Evolutionary conservation across 2,797 vertebrate genomes (phyloP).

Genomic region (Macrochelys suwanniensis): DNA sequence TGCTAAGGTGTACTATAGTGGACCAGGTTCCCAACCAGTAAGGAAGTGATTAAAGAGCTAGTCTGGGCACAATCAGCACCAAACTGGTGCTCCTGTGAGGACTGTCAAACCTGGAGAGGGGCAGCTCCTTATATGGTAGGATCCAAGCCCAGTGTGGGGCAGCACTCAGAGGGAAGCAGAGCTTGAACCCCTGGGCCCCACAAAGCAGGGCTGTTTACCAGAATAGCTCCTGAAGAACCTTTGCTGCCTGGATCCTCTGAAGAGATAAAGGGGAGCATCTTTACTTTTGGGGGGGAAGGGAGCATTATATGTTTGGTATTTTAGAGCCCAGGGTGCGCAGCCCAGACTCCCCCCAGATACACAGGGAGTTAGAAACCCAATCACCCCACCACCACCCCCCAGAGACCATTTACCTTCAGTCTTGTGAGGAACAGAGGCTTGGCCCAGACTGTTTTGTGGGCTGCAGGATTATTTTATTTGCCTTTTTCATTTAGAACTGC

Average conservation of each 20-base stretch:
- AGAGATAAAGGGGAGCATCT: background rate
- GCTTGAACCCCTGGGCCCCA: background rate
- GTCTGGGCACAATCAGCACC: background rate
- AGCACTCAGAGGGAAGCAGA: background rate
- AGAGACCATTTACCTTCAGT: background rate
- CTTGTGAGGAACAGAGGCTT: background rate
- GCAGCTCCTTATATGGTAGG: background rate
- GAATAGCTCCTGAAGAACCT: background rate
- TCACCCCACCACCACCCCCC: fast-evolving
- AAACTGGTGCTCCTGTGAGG: background rate
- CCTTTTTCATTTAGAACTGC: background rate
- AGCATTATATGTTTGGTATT: background rate
- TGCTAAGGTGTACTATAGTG: background rate
- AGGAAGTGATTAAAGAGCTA: background rate
- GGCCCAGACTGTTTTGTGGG: background rate
- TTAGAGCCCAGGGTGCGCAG: background rate
- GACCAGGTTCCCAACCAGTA: background rate
- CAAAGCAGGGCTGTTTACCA: background rate
- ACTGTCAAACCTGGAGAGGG: background rate
- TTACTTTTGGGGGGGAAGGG: background rate
- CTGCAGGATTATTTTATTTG: background rate
- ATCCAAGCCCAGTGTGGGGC: background rate
- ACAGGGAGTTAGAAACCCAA: background rate
- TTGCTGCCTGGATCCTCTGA: background rate
- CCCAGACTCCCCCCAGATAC: background rate